Percentiles rank a stretch among this genome's conserved stretches.
Evolutionary conservation across 2,113 vertebrate species (phyloP).

Genomic region (Hylia prasina): DNA sequence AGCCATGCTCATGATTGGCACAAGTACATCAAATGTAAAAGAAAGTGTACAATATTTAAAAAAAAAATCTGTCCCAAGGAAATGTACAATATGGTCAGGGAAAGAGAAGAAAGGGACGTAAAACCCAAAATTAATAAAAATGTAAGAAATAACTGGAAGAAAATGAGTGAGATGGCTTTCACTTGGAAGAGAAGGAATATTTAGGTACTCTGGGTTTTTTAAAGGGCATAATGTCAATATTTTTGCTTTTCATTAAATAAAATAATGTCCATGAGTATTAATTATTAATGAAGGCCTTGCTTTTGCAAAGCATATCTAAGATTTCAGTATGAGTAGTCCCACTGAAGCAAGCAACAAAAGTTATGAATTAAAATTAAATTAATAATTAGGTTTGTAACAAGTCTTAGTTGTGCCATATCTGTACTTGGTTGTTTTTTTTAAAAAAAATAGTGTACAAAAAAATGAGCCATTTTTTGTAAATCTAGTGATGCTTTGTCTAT

Average conservation of each 20-base stretch:
- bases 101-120: neutral
- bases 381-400: neutral
- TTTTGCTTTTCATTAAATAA: neutral
- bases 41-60: neutral
- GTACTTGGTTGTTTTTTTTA: neutral
- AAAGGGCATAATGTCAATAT: neutral
- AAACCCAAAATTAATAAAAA: neutral
- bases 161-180: neutral
- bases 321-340: neutral
- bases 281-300: neutral
- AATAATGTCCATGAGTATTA: neutral
- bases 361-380: neutral
- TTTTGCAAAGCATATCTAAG: neutral
- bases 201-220: neutral
- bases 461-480: neutral
- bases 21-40: neutral
- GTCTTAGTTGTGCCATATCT: neutral
- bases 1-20: neutral
- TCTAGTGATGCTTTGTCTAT: neutral
- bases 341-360: neutral
- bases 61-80: neutral
- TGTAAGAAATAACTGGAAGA: neutral
- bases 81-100: neutral
- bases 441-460: neutral
- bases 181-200: neutral